Conservation (phyloP, 2,113 vertebrate species). For the Hyperopisus bebe region DNA sequence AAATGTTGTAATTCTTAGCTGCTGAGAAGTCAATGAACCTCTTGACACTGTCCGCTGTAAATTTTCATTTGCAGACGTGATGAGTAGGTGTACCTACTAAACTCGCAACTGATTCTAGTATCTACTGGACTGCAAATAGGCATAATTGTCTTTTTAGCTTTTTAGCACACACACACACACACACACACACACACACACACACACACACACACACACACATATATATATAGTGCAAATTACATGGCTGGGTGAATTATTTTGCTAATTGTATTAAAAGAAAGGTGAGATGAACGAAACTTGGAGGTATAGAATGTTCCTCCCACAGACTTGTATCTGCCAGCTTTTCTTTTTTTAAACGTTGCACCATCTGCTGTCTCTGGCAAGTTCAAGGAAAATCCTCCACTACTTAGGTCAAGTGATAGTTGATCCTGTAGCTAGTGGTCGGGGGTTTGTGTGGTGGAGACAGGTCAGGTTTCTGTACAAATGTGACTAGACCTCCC, state of each 20-base stretch:
- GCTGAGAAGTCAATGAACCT: neutral
- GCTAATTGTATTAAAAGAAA: neutral
- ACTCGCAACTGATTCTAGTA: neutral
- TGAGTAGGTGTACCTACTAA: neutral
- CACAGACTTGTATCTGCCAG: neutral
- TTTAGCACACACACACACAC: neutral
- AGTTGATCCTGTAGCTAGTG: neutral
- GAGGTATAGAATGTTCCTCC: neutral
- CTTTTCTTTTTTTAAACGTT: neutral
- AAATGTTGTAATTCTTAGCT: neutral
- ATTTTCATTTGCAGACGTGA: neutral
- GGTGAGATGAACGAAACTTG: neutral
- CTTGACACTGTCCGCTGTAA: neutral
- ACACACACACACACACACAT: too few relatives aligned
- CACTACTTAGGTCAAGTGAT: slow-evolving; percentile 4
- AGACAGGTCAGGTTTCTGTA: slow-evolving; percentile 10
- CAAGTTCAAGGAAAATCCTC: slow-evolving; percentile 5
- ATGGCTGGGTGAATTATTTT: neutral
- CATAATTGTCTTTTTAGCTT: neutral
- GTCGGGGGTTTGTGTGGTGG: neutral
- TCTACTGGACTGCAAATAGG: neutral
- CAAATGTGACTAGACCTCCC: neutral
- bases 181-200: too few relatives aligned
- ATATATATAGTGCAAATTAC: neutral
- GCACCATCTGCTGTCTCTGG: neutral